A percentile compares a stretch with the other conserved stretches of the same genome.
Conservation (phyloP, 2,113 vertebrate species). For the Atherinomorus stipes region DNA sequence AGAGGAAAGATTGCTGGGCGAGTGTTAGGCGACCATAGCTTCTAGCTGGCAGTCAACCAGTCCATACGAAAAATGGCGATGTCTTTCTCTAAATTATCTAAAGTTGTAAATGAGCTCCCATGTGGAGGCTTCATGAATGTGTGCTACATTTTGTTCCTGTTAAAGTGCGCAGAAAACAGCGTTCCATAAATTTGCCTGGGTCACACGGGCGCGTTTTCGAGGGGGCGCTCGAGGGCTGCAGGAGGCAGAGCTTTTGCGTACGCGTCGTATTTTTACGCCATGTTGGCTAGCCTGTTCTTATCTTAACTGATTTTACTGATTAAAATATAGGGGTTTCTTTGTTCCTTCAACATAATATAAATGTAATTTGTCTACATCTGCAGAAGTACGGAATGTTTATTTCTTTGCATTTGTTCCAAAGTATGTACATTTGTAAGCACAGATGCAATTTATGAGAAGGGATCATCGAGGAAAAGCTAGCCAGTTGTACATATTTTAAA, state of each 20-base stretch:
- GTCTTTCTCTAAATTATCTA: not conserved
- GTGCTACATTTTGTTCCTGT: not conserved
- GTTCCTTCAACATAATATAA: not conserved
- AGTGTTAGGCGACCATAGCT: conserved; percentile 31
- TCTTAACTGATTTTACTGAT: not conserved
- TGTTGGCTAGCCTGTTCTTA: not conserved
- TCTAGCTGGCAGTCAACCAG: conserved; percentile 34
- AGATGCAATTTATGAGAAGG: too few species aligned
- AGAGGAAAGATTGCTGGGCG: conserved; percentile 38
- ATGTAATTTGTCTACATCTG: not conserved
- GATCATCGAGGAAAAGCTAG: too few species aligned
- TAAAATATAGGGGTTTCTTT: not conserved
- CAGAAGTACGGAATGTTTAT: too few species aligned
- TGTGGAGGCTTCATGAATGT: rapidly evolving
- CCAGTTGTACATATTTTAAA: too few species aligned
- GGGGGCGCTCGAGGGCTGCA: conserved; percentile 64
- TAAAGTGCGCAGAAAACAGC: not conserved
- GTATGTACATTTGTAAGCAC: too few species aligned
- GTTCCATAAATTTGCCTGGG: not conserved
- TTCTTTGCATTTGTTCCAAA: too few species aligned
- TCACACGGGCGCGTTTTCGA: not conserved
- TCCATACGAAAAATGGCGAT: conserved; percentile 55
- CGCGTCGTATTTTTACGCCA: not conserved
- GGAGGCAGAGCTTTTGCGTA: not conserved
- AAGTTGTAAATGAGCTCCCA: conserved; percentile 45